Evolutionary conservation across 2,888 invertebrate species (phyloP), one percentile per base, ranked within the genome.

Genomic region (Lepidonotus clava): DNA sequence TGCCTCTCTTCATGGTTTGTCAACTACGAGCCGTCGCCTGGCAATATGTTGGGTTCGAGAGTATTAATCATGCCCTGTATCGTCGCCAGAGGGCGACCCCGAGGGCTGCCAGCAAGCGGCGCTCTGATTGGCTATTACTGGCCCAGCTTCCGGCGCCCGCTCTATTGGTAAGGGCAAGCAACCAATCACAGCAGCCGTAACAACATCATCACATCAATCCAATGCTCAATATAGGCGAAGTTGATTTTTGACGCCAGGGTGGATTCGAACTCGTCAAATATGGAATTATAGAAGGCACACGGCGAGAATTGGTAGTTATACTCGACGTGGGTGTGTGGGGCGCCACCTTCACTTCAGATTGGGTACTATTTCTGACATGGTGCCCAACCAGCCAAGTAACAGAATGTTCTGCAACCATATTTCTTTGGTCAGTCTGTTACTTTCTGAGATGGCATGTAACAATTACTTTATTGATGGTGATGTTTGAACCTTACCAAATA

Each of bases 161-260:
- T 18, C 56, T n/a, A 56, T 56, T n/a, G 56, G 56, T 18, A 56
- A 56, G 56, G 56, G 56, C 56, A n/a, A 5, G 24, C 56, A 56
- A 56, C 56, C 56, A 56, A 56, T 56, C 56, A 56, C 56, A 56
- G 56, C 56, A 56, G 56, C 8, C 56, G 56, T 56, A 56, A 56
- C 56, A 56, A 56, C 56, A 56, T 56, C 56, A 56, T 56, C 56
- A 56, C 56, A 56, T 56, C 56, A 56, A 56, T 56, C n/a, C 56
- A 56, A n/a, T 56, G 14, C 21, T 56, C 56, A 11, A 21, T 56
- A 56, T 56, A 56, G 56, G 56, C n/a, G 8, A n/a, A 56, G 56
- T 56, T 56, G 56, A 56, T 56, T 56, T 56, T 56, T n/a, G 24
- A 56, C 56, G n/a, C n/a, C 5, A n/a, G 56, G 5, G 56, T 11